Evolutionary conservation across 2,888 invertebrate species (phyloP), one percentile per base, ranked within the genome.

Genomic region (Ochropacha duplaris): DNA sequence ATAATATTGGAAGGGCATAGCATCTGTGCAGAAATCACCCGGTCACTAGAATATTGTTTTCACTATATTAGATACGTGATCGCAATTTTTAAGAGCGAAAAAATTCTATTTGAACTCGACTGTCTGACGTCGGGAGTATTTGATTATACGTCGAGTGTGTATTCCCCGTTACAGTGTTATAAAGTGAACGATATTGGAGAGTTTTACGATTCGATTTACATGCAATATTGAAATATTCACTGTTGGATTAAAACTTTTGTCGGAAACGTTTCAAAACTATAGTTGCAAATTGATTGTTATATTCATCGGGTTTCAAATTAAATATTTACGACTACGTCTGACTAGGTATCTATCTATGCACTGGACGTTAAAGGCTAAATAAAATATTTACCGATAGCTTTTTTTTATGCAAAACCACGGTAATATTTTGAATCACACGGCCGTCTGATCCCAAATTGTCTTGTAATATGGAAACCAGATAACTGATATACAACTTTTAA

Each of bases 41-140:
- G 93, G 93, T 93, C 93, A 93, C 93, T 93, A 91, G 93, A 91
- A 93, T 93, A 93, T 93, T 93, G 93, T 93, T 93, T 93, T 93
- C 93, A 93, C 93, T 93, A 92, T 93, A 93, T 93, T 93, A 93
- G 93, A 93, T 87, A 93, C 93, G 93, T 93, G 93, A 86, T 88
- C 90, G 93, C 91, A 87, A 93, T 93, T 93, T 92, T 93, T 91
- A 92, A 92, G 89, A 84, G 88, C 83, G 84, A 90, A 92, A 91
- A 92, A 92, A 92, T 88, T 89, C 90, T 84, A 90, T 93, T 90
- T 89, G 81, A 80, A 84, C 81, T 84, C 78, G 66, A 81, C 73
- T 76, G 71, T 78, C 86, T 87, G 87, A 86, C 84, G 86, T 83
- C 81, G 78, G 78, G 79, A 79, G 79, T 87, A 90, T 90, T 92